Evolutionary conservation across 2,113 vertebrate genomes (phyloP), one percentile per base, ranked within the genome.

Genomic region (Tragelaphus imberbis): DNA sequence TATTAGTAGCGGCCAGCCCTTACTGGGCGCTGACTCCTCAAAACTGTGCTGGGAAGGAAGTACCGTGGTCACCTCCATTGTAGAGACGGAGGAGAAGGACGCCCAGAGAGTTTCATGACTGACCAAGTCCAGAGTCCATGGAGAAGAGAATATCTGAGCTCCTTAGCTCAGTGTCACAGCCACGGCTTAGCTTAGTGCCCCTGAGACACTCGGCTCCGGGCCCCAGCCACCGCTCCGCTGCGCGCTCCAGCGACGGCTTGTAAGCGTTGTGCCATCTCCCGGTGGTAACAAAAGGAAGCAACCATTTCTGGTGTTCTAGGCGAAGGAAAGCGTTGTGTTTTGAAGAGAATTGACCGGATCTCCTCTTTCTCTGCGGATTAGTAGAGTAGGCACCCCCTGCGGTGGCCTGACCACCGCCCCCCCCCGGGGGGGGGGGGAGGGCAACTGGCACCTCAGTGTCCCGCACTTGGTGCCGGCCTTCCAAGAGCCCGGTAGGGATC

Each of bases 201-300:
- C 58, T 1, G 25, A 2, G 2, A 65, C 1, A 6, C 63, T 65
- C 7, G 0, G 30, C 30, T 30, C 23, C 0, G 4, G 6, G 23
- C 23, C 23, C 23, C 58, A 27, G 58, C 56, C 1, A 58, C 7
- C 2, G 55, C 55, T 56, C 7, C 3, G 55, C 21, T 1, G 13
- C 6, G 0, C 1, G 63, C 33, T 4, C 8, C 16, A 21, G 65
- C 2, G 2, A 36, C 0, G 1, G 65, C 65, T 75, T 40, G 21
- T 40, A 75, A 8, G 36, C 6, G 0, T 13, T 56, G 30, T 27
- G 12, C n/a, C 7, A 2, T 55, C 7, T 40, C 5, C 7, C 6
- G 3, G 1, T 27, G 12, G 53, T 51, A 63, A 27, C 71, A 28
- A 15, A 53, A 53, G 13, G 85, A 7, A 71, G 51, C 33, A 59